Percentiles rank a stretch among this genome's conserved stretches.
Evolutionary conservation across 2,113 vertebrate species (phyloP).

Genomic region (Argyrosomus japonicus): DNA sequence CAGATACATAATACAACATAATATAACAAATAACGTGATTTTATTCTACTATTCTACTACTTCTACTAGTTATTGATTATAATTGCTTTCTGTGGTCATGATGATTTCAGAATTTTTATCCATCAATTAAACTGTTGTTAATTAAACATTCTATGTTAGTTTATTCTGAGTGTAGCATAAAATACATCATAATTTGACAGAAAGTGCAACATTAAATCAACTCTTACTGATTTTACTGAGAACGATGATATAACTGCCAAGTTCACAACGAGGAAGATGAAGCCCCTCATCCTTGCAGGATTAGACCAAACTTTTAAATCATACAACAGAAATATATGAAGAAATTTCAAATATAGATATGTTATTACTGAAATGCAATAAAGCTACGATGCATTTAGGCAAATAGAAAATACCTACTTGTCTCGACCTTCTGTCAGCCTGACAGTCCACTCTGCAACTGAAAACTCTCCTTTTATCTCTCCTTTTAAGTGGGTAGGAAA

Average conservation of each 20-base stretch:
- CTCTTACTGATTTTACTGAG: not conserved
- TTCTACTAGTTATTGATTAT: not conserved
- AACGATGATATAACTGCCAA: slow-evolving; percentile 15
- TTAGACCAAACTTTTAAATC: not conserved
- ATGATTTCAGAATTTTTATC: not conserved
- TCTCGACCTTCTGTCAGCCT: not conserved
- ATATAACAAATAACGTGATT: not conserved
- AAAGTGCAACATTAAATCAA: not conserved
- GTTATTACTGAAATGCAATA: not conserved
- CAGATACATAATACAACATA: not conserved
- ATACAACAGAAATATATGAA: not conserved
- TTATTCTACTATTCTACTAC: not conserved
- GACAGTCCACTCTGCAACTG: not conserved
- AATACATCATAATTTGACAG: not conserved
- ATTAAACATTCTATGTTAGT: too few species aligned
- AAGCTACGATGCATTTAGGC: not conserved
- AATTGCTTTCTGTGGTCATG: not conserved
- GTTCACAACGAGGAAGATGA: slow-evolving; percentile 40
- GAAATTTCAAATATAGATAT: not conserved
- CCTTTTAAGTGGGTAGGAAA: too few species aligned
- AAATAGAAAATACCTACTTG: not conserved
- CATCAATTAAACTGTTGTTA: not conserved
- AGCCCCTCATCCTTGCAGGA: slow-evolving; percentile 11
- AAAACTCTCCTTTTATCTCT: too few species aligned
- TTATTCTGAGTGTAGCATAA: too few species aligned